Evolutionary conservation across 2,888 invertebrate genomes (phyloP), one percentile per base, ranked within the genome.

Genomic region (Drosophila kokeensis): DNA sequence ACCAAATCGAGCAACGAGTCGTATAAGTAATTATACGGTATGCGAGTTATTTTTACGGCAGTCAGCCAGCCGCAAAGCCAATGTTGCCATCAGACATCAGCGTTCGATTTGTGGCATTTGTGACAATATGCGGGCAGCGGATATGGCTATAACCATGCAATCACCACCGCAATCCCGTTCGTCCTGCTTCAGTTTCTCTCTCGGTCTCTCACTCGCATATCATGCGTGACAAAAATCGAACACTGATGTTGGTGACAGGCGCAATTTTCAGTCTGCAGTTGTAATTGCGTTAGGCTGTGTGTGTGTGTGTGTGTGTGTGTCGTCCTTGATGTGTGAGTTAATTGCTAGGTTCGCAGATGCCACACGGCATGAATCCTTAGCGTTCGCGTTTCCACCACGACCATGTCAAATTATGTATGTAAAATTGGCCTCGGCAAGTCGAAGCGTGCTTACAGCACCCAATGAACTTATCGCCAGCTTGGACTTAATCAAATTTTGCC

Each of bases 401-500:
- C 64, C 69, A 58, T 70, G 74, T 66, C 65, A 71, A 73, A 76
- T 76, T 79, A 76, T 79, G 76, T 76, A 79, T 77, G 87, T 68
- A 79, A 79, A 85, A 75, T 62, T 62, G 65, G 63, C 49, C 49
- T 38, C 54, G 64, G 68, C 55, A 55, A 63, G 68, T 48, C 62
- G 69, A 55, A 75, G 50, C 66, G 50, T 69, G 59, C 58, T 71
- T 71, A 57, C 69, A 27, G 49, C 49, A 59, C 69, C 62, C 79
- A 90, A 90, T 90, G 80, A 90, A 87, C 90, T 89, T 87, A 68
- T 90, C 75, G 73, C 69, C 74, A 54, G 58, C 71, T 71, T 57
- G 85, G 68, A 87, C 87, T 89, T 90, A 87, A 87, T 87, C 90
- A 87, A 90, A 89, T 87, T 90, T 80, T 49, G 74, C 42, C 18